These are phyloP conservation scores for Dromiciops gliroides DNA, from an alignment of 2,113 vertebrate genomes.

Conservation along the genomic window DNA sequence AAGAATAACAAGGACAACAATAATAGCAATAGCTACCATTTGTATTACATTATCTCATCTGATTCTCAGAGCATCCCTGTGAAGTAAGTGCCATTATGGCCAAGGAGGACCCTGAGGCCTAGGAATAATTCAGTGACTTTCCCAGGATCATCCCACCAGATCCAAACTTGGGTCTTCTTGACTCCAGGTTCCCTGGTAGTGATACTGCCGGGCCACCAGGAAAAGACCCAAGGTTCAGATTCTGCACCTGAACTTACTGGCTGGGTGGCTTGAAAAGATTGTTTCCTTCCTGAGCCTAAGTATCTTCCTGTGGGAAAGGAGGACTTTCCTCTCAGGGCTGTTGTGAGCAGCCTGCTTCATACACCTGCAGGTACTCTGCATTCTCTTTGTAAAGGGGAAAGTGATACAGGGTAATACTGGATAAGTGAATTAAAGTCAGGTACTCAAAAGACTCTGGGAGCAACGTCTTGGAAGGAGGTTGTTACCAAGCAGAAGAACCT, in stretches of 20 bases:
- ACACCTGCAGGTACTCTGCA: not conserved
- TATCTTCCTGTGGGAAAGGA: not conserved
- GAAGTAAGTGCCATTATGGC: too few relatives aligned
- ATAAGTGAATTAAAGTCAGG: not conserved
- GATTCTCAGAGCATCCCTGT: too few relatives aligned
- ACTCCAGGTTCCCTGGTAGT: not conserved
- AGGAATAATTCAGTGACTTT: too few relatives aligned
- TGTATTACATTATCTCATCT: too few relatives aligned
- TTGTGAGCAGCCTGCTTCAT: not conserved
- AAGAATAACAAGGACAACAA: too few relatives aligned
- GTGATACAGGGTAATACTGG: not conserved
- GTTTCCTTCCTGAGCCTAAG: not conserved
- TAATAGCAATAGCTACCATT: too few relatives aligned
- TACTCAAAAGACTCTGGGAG: too few relatives aligned
- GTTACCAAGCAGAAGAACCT: not conserved
- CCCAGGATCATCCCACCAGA: not conserved
- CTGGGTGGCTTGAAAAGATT: not conserved
- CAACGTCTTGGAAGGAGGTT: not conserved
- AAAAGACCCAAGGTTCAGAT: not conserved
- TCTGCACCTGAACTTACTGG: not conserved
- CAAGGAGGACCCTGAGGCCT: too few relatives aligned
- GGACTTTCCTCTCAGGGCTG: not conserved
- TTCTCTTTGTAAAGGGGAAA: constrained; percentile 10
- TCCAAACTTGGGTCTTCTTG: not conserved
- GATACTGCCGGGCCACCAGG: not conserved